These are phyloP conservation scores for Xiphorhynchus elegans DNA, from an alignment of 2,113 vertebrate genomes.

Conservation along the genomic window DNA sequence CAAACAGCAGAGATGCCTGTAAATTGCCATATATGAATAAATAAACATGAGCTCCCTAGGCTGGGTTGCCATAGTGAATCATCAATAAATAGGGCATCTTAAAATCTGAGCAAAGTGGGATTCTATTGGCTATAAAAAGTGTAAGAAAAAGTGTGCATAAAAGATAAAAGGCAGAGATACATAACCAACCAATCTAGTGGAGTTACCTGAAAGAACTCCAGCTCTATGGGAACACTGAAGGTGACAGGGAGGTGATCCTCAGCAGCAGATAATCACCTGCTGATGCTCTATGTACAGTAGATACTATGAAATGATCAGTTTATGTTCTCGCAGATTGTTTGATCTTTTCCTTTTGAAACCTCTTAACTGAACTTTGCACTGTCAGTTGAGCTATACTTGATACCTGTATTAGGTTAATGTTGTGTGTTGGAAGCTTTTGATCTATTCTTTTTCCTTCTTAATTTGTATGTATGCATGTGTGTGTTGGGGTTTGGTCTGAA, in stretches of 20 bases:
- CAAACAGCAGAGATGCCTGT: conserved; percentile 3
- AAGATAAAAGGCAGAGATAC: conserved; percentile 37
- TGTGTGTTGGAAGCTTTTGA: conserved; percentile 38
- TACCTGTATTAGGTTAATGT: conserved; percentile 27
- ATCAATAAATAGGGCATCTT: conserved; percentile 6
- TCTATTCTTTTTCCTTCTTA: conserved; percentile 61
- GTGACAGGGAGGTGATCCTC: neutral
- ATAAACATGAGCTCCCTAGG: neutral
- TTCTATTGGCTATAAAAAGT: neutral
- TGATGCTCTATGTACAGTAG: conserved; percentile 8
- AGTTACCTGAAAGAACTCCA: neutral
- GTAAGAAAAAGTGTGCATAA: neutral
- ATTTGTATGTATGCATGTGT: neutral
- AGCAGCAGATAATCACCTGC: conserved; percentile 3
- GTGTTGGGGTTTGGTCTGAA: conserved; percentile 39
- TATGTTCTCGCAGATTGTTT: conserved; percentile 50
- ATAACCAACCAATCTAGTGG: neutral
- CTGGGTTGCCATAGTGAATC: neutral
- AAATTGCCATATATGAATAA: neutral
- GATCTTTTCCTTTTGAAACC: conserved; percentile 54
- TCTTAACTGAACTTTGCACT: conserved; percentile 49
- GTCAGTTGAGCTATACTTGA: conserved; percentile 51
- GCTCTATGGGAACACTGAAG: neutral
- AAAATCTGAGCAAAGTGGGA: conserved; percentile 20
- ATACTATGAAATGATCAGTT: conserved; percentile 48